phyloP scores from a whole-genome alignment of 1,140 invertebrate genomes.

The Tetramorium parvispinum region DNA sequence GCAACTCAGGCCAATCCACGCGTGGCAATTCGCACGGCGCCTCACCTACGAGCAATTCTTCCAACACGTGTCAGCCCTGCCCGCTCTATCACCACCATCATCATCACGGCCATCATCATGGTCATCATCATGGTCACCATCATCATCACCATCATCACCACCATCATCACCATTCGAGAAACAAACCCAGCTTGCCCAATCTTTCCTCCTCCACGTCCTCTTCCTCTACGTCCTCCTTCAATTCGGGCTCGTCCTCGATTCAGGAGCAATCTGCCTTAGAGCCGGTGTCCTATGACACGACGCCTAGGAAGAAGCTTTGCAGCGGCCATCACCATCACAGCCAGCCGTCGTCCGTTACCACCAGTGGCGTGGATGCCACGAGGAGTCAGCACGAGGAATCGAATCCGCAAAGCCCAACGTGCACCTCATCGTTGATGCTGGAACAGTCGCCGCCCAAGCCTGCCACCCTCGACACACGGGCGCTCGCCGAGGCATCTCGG shows the following conservation, averaged over 20 bases:
- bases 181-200: constrained; percentile 46
- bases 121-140: constrained; percentile 75
- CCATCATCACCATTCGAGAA: constrained; percentile 75
- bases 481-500: constrained; percentile 94
- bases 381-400: constrained; percentile 62
- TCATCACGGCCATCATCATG: constrained; percentile 68
- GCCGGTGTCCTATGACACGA: constrained; percentile 58
- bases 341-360: constrained; percentile 56
- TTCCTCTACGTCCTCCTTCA: constrained; percentile 11
- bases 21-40: constrained; percentile 18
- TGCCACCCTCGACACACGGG: constrained; percentile 89
- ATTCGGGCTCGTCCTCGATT: constrained; percentile 39
- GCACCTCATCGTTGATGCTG: constrained; percentile 51
- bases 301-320: constrained; percentile 80
- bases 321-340: constrained; percentile 75
- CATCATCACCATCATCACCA: constrained; percentile 76
- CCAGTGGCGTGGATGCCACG: constrained; percentile 11
- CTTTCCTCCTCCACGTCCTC: not conserved
- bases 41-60: constrained; percentile 56
- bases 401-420: constrained; percentile 66
- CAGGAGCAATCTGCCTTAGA: constrained; percentile 64
- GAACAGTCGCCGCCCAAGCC: constrained; percentile 69
- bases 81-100: constrained; percentile 71
- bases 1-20: constrained; percentile 23
- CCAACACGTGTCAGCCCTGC: constrained; percentile 79